Conservation (phyloP, 2,113 vertebrate genomes). For the Mormyrus lacerda region DNA sequence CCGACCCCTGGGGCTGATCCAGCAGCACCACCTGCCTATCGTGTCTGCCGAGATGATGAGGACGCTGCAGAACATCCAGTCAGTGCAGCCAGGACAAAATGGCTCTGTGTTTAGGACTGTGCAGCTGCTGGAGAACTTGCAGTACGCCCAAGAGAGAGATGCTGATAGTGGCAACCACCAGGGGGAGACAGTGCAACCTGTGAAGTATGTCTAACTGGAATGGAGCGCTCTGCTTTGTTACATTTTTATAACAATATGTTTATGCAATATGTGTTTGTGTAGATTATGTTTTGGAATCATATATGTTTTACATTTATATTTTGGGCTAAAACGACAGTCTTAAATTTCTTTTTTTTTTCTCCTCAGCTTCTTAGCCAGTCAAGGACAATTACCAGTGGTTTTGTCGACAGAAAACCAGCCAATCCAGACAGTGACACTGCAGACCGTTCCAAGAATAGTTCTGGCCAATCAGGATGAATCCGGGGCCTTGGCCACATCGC, state of each 20-base stretch:
- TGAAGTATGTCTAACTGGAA: constrained; percentile 47
- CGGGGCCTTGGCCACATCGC: constrained; percentile 33
- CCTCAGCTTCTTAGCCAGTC: constrained; percentile 59
- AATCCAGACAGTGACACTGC: constrained; percentile 68
- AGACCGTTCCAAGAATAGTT: constrained; percentile 73
- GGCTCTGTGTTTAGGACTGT: constrained; percentile 84
- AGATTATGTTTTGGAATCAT: too few relatives aligned
- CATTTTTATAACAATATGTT: background rate
- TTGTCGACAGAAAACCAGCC: constrained; percentile 65
- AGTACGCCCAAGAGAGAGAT: constrained; percentile 64
- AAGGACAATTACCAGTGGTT: constrained; percentile 68
- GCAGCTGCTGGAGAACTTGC: constrained; percentile 79
- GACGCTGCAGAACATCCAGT: constrained; percentile 73
- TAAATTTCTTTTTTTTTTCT: constrained; percentile 1
- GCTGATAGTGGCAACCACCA: constrained; percentile 41
- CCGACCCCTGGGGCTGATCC: constrained; percentile 62
- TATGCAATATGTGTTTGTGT: background rate
- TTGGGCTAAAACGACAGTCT: background rate
- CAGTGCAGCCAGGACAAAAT: constrained; percentile 62
- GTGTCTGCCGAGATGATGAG: constrained; percentile 79
- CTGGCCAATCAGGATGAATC: constrained; percentile 66
- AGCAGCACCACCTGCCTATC: constrained; percentile 69
- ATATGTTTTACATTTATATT: background rate
- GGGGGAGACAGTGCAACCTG: constrained; percentile 38
- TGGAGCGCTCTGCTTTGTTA: background rate